These are phyloP conservation scores for Leptinotarsa lineolata DNA, from an alignment of 1,140 invertebrate species.

Conservation along the genomic window DNA sequence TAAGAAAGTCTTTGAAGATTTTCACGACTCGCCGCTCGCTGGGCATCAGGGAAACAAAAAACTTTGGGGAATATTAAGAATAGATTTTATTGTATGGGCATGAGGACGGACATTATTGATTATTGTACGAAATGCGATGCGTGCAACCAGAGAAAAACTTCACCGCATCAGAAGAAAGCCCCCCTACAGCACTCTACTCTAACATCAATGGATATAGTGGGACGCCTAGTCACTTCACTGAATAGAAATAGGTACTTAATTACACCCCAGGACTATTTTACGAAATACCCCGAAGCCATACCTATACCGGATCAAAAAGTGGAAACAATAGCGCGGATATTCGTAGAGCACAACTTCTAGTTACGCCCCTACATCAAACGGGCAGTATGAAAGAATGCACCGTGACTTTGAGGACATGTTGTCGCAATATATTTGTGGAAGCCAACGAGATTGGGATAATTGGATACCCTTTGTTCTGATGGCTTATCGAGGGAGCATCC, in stretches of 20 bases:
- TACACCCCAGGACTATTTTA: too few species aligned
- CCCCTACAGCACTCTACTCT: too few species aligned
- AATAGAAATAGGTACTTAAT: constrained; percentile 16
- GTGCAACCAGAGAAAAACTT: too few species aligned
- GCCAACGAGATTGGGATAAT: too few species aligned
- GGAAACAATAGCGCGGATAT: constrained; percentile 31
- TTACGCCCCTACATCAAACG: constrained; percentile 53
- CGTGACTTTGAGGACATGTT: constrained; percentile 61
- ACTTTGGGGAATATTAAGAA: neutral
- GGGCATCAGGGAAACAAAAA: constrained; percentile 15
- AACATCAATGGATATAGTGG: too few species aligned
- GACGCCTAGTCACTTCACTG: too few species aligned
- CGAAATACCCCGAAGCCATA: too few species aligned
- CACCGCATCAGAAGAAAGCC: too few species aligned
- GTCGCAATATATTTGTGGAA: constrained; percentile 19
- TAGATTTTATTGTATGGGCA: neutral
- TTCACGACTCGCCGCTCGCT: too few species aligned
- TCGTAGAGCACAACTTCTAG: constrained; percentile 39
- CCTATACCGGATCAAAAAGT: constrained; percentile 35
- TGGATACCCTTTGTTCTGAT: constrained; percentile 14
- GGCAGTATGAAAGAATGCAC: constrained; percentile 56
- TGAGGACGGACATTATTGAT: too few species aligned
- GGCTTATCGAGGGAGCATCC: constrained; percentile 10
- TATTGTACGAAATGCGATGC: too few species aligned
- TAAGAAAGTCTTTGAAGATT: neutral